Base-by-base conservation (phyloP, 2,113 vertebrate species). In the Rhineura floridana region DNA sequence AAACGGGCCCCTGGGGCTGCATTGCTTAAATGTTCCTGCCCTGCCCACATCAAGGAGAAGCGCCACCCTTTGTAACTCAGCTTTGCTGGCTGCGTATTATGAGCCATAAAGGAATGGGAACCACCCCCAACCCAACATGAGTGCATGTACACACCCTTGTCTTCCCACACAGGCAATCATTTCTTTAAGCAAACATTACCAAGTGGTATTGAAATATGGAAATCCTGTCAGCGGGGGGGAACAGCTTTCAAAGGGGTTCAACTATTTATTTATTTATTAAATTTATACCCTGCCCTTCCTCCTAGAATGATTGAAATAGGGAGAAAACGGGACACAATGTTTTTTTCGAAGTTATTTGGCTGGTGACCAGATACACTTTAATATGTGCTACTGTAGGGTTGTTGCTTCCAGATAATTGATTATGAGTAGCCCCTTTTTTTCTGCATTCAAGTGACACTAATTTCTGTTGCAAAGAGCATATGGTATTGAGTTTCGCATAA, bases 31-130 rank as follows among this genome's bases (percentile, higher is more conserved):
- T 75, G 85, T 77, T 76, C n/a, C 82, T 77, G 50, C 5, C n/a
- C 82, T 77, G 50, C 5, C 91, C 93, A 94, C 89, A 92, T 93
- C 89, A 94, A 95, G 89, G 81, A 84, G 70, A 88, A 91, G 85
- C 87, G 88, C 89, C 91, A 23, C 87, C 91, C 90, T 28, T 67
- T 4, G 0, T 15, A 69, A 36, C 46, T 78, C 13, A 19, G 77
- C 3, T 90, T 46, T 81, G n/a, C 88, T 83, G 76, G 83, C 59
- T 88, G 77, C 4, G 2, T 0, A 0, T 0, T 0, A 44, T 63
- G 42, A 42, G 19, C 91, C 80, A 63, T 46, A 42, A 0, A 90
- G 88, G 73, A 30, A 5, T 44, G 19, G 1, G 59, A 84, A 7
- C 44, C 44, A 42, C 2, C 1, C 0, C 1, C 59, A 5, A 12